These are phyloP conservation scores for Trileptium ribeirensis DNA, from an alignment of 2,888 invertebrate species.

Conservation along the genomic window DNA sequence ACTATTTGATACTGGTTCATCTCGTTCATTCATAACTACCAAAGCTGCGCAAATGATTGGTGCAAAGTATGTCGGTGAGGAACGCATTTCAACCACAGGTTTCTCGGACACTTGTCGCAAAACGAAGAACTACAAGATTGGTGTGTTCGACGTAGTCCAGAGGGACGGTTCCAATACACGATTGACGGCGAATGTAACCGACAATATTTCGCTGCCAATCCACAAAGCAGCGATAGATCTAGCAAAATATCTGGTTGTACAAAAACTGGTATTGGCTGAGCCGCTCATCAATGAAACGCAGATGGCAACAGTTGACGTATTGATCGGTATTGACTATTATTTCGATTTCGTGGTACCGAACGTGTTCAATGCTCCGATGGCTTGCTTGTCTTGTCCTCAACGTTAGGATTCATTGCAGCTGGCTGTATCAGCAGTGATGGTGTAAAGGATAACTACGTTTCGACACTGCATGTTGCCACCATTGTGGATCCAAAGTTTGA, in stretches of 20 bases:
- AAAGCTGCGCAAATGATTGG: not conserved
- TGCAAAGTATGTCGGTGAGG: not conserved
- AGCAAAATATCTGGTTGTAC: not conserved
- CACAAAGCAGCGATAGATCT: not conserved
- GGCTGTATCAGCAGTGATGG: not conserved
- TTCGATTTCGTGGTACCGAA: not conserved
- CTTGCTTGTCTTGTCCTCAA: not conserved
- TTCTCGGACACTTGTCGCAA: not conserved
- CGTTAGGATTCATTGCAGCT: not conserved
- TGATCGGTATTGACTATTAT: constrained; percentile 16
- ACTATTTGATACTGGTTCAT: not conserved
- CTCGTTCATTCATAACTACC: not conserved
- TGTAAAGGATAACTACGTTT: not conserved
- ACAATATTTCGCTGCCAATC: not conserved
- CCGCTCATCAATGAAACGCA: not conserved
- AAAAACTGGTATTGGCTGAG: constrained; percentile 8
- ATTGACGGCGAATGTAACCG: not conserved
- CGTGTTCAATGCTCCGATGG: not conserved
- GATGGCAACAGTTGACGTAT: not conserved
- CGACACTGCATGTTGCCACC: not conserved
- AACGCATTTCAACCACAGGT: not conserved
- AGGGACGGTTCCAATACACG: not conserved
- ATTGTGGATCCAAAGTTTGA: not conserved
- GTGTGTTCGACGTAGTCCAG: not conserved
- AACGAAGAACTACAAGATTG: not conserved